A percentile compares a stretch with the other conserved stretches of the same genome.
phyloP scores from a whole-genome alignment of 2,797 vertebrate genomes.

The Intellagama lesueurii region DNA sequence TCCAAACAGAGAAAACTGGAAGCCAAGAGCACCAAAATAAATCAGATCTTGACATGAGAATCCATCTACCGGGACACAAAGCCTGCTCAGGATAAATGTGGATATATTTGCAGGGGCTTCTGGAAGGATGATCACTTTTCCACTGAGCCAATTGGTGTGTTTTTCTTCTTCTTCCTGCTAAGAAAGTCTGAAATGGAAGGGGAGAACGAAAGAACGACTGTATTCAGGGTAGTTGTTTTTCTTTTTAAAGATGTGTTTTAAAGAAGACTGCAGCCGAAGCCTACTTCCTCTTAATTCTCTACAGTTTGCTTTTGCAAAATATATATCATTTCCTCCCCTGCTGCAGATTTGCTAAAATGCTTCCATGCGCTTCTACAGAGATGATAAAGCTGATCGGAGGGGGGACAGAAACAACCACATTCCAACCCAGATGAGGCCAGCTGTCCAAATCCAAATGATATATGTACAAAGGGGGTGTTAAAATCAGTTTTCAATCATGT shows the following conservation, averaged over 20 bases:
- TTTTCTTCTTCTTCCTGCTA: not conserved
- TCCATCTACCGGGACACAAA: not conserved
- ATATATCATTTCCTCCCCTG: not conserved
- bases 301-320: not conserved
- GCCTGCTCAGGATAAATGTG: not conserved
- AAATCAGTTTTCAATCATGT: not conserved
- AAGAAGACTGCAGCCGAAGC: not conserved
- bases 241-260: not conserved
- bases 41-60: not conserved
- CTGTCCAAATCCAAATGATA: not conserved
- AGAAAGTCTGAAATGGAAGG: too few species aligned
- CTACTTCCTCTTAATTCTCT: not conserved
- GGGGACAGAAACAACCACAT: too few species aligned
- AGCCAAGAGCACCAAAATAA: constrained; percentile 13
- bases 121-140: constrained; percentile 2
- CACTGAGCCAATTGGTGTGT: not conserved
- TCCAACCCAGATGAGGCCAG: not conserved
- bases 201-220: not conserved
- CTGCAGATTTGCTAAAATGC: not conserved
- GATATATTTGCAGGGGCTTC: constrained; percentile 3
- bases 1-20: not conserved
- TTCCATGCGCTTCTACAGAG: not conserved
- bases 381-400: not conserved
- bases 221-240: not conserved
- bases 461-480: not conserved